Evolutionary conservation across 2,888 invertebrate genomes (phyloP).

Genomic region (Campoplex nolae): DNA sequence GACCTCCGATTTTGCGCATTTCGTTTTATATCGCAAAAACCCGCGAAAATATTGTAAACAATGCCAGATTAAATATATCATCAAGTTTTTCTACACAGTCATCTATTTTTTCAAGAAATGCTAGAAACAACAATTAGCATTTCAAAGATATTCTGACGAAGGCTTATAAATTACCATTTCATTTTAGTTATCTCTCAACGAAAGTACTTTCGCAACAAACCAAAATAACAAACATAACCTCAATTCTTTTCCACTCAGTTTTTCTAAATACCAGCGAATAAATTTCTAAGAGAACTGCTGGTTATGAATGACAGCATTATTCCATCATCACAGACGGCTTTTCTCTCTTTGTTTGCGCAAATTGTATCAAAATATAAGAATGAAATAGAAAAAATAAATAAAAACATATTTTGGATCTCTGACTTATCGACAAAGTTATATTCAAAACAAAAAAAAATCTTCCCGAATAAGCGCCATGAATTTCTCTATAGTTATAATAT

Average conservation of each 20-base stretch:
- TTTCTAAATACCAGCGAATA: neutral
- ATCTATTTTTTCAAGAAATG: neutral
- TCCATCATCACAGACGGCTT: too few species aligned
- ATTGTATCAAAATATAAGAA: too few species aligned
- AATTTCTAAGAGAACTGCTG: neutral
- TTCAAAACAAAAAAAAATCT: too few species aligned
- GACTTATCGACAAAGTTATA: too few species aligned
- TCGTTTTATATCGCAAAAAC: neutral
- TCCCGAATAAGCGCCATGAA: too few species aligned
- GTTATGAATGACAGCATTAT: neutral
- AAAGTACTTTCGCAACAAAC: neutral
- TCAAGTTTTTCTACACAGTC: neutral
- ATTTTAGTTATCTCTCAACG: neutral
- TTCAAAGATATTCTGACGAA: neutral
- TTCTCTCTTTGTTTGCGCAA: too few species aligned
- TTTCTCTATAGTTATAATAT: too few species aligned
- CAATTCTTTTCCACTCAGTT: neutral
- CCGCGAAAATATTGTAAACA: conserved; percentile 34
- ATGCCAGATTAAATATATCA: neutral
- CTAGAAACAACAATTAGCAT: neutral
- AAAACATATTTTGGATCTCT: too few species aligned
- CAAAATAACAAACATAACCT: neutral
- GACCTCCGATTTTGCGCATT: conserved; percentile 18
- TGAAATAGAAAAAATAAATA: too few species aligned
- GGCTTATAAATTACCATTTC: neutral